phyloP scores from a whole-genome alignment of 1,140 invertebrate species.

The Zaprionus lachaisei region DNA sequence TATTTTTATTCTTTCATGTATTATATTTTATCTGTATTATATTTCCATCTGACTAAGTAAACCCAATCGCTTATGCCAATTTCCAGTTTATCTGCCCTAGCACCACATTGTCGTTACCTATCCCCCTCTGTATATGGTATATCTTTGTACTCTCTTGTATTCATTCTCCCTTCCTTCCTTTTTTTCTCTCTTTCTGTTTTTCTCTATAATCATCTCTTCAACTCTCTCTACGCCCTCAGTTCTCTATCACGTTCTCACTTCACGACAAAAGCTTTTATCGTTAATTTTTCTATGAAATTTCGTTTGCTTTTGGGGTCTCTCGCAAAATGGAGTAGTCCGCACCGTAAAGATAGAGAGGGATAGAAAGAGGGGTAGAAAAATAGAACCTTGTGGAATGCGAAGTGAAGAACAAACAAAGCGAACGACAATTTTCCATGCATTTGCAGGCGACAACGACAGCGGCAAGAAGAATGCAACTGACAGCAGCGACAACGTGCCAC shows the following conservation, averaged over 20 bases:
- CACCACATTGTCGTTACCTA: too few relatives aligned
- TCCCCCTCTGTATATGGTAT: not conserved
- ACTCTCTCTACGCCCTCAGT: not conserved
- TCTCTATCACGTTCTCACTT: not conserved
- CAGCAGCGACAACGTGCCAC: constrained; percentile 16
- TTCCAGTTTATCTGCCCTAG: too few relatives aligned
- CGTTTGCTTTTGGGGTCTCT: not conserved
- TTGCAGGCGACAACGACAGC: constrained; percentile 17
- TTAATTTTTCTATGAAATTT: not conserved
- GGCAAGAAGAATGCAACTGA: not conserved
- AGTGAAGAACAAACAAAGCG: constrained; percentile 9
- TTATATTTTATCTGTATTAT: too few relatives aligned
- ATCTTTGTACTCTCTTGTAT: not conserved
- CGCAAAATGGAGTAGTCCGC: not conserved
- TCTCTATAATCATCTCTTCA: too few relatives aligned
- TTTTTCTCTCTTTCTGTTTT: not conserved
- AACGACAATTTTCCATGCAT: constrained; percentile 38
- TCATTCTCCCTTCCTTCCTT: not conserved
- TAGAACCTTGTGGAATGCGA: not conserved
- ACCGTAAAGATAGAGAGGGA: not conserved
- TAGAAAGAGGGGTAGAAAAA: not conserved
- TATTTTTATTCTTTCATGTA: not conserved
- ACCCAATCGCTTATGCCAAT: too few relatives aligned
- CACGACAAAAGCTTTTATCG: not conserved
- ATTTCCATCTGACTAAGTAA: too few relatives aligned